Percentiles rank a stretch among this genome's conserved stretches.
Conservation (phyloP, 1,140 invertebrate species). For the Magallana gigas region DNA sequence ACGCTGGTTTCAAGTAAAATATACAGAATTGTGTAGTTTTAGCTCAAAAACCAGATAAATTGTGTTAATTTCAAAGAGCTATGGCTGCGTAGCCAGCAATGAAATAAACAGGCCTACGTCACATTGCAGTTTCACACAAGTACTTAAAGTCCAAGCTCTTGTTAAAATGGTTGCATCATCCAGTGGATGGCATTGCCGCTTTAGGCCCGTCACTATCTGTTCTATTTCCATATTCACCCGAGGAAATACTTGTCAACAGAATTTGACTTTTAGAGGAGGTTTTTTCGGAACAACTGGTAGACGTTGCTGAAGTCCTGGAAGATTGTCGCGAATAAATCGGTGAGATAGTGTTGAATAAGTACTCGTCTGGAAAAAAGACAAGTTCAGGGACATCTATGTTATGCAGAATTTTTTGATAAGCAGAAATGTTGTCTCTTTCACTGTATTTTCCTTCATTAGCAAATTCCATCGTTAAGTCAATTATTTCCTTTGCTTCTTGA, state of each 20-base stretch:
- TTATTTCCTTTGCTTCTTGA: not conserved
- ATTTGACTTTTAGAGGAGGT: not conserved
- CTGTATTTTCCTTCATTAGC: not conserved
- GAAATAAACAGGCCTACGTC: too few species aligned
- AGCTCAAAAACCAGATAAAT: too few species aligned
- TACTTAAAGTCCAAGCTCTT: too few species aligned
- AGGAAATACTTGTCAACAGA: not conserved
- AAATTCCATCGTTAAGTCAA: not conserved
- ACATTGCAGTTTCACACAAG: too few species aligned
- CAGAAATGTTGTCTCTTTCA: not conserved
- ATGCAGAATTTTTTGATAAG: not conserved
- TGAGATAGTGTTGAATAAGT: not conserved
- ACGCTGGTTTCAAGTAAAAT: too few species aligned
- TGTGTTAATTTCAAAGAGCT: too few species aligned
- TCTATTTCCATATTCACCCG: not conserved
- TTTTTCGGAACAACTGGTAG: not conserved
- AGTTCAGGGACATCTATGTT: not conserved
- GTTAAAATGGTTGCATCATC: too few species aligned
- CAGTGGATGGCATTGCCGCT: not conserved
- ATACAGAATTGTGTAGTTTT: too few species aligned
- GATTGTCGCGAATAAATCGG: slow-evolving; percentile 16
- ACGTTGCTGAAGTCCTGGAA: not conserved
- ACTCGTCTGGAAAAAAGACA: not conserved
- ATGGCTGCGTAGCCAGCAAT: too few species aligned
- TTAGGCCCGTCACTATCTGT: not conserved